Percentiles rank a stretch among this genome's conserved stretches.
phyloP scores from a whole-genome alignment of 2,888 invertebrate genomes.

The Chromoteleia sp. region DNA sequence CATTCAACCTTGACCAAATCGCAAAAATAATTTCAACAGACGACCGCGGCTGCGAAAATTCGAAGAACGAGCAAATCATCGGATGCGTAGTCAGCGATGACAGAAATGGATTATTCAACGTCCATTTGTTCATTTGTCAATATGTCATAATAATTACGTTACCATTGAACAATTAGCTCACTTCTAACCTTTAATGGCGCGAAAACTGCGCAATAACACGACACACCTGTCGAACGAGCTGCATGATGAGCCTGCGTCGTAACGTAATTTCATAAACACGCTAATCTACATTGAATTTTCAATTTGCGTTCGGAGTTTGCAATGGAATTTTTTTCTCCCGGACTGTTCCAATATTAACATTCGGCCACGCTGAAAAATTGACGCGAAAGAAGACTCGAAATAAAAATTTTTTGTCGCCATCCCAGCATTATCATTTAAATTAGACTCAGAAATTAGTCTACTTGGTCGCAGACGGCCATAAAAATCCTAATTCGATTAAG shows the following conservation, averaged over 20 bases:
- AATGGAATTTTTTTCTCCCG: constrained; percentile 22
- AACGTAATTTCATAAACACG: constrained; percentile 46
- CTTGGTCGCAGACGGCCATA: constrained; percentile 30
- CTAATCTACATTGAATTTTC: constrained; percentile 55
- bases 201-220: constrained; percentile 62
- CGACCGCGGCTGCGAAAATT: constrained; percentile 29
- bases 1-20: constrained; percentile 13
- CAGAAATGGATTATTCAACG: constrained; percentile 65
- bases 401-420: constrained; percentile 18
- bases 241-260: constrained; percentile 49
- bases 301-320: constrained; percentile 15
- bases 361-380: background rate
- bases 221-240: constrained; percentile 63
- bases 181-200: constrained; percentile 62
- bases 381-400: constrained; percentile 7
- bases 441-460: constrained; percentile 34
- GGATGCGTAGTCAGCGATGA: constrained; percentile 61
- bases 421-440: constrained; percentile 55
- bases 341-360: background rate
- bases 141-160: constrained; percentile 63
- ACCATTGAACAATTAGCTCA: constrained; percentile 64
- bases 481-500: constrained; percentile 58
- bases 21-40: constrained; percentile 36
- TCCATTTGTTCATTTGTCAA: constrained; percentile 59
- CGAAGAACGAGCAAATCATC: constrained; percentile 54